Conservation (phyloP, 2,113 vertebrate genomes). For the Clupea harengus region DNA sequence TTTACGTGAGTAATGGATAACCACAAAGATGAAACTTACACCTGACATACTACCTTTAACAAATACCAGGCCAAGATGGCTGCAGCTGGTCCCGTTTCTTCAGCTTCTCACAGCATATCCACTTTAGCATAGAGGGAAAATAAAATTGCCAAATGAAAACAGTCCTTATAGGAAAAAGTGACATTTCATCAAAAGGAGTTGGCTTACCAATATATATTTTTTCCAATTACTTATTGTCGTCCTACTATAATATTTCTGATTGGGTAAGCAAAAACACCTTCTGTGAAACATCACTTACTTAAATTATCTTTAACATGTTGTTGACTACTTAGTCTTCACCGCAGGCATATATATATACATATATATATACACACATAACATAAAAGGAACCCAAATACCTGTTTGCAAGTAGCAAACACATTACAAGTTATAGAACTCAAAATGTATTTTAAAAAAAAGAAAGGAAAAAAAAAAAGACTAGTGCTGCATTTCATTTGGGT, state of each 20-base stretch:
- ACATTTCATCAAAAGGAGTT: constrained; percentile 89
- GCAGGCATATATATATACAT: constrained; percentile 1
- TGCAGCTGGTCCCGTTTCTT: constrained; percentile 97
- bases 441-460: neutral
- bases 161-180: constrained; percentile 80
- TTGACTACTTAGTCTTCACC: constrained; percentile 28
- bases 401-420: neutral
- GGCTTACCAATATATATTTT: constrained; percentile 24
- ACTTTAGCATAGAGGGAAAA: constrained; percentile 99
- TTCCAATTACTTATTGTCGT: neutral
- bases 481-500: neutral
- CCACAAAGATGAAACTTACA: constrained; percentile 68
- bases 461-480: neutral
- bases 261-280: constrained; percentile 57
- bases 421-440: neutral
- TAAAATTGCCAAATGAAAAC: constrained; percentile 96
- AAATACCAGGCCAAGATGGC: constrained; percentile 95
- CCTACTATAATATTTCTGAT: neutral
- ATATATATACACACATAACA: constrained; percentile 23
- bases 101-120: constrained; percentile 95
- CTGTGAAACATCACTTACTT: constrained; percentile 90
- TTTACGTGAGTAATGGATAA: constrained; percentile 53
- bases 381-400: neutral
- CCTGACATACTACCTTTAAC: constrained; percentile 98
- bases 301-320: constrained; percentile 29